phyloP scores from a whole-genome alignment of 2,797 vertebrate species.

The Holocentrus rufus region DNA sequence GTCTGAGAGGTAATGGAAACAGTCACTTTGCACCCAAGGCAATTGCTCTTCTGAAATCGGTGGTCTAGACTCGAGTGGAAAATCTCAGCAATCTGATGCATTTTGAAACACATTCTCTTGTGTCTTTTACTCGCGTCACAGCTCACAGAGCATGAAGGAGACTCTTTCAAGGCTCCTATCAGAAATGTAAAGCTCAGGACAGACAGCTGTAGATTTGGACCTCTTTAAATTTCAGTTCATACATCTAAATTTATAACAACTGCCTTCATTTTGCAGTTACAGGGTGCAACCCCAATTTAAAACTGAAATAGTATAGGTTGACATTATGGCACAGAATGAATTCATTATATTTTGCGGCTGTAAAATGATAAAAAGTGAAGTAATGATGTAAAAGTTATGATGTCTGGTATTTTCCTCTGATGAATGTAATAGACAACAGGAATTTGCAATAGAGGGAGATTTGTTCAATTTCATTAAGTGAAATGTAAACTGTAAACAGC shows the following conservation, averaged over 20 bases:
- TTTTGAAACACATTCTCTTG: constrained; percentile 9
- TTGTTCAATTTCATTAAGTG: background rate
- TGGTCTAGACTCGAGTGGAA: background rate
- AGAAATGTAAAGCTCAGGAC: background rate
- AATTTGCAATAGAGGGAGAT: background rate
- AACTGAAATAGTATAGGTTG: background rate
- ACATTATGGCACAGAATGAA: background rate
- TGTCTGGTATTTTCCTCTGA: background rate
- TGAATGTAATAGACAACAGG: background rate
- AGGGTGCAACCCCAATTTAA: no score
- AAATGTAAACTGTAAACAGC: background rate
- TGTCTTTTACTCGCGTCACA: background rate
- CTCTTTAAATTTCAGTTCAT: background rate
- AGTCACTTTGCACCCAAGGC: background rate
- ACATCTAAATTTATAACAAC: no score
- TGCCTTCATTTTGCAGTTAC: no score
- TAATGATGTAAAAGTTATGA: background rate
- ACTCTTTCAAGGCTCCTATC: background rate
- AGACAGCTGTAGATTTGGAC: background rate
- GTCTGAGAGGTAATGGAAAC: constrained; percentile 19
- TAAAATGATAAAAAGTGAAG: background rate
- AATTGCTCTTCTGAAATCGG: constrained; percentile 25
- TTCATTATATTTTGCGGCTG: background rate
- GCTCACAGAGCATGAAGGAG: background rate
- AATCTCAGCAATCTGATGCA: constrained; percentile 10